phyloP scores from a whole-genome alignment of 2,888 invertebrate species.

The Acleris holmiana region DNA sequence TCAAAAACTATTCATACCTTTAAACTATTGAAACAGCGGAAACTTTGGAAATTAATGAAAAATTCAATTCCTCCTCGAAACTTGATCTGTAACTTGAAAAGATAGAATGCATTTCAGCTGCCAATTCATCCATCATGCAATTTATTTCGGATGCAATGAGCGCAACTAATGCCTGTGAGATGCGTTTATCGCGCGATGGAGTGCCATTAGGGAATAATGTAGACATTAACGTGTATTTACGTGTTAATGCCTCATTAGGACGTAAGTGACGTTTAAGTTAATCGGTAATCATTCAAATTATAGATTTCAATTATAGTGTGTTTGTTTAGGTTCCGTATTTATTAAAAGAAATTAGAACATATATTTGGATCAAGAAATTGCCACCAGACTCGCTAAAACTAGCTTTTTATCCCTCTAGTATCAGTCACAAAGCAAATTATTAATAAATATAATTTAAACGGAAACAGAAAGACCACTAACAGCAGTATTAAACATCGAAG shows the following conservation, averaged over 20 bases:
- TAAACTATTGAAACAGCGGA: conserved; percentile 28
- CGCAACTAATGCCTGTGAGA: conserved; percentile 52
- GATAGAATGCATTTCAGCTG: conserved; percentile 34
- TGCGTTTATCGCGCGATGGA: conserved; percentile 62
- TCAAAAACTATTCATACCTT: background rate
- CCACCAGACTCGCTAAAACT: too few relatives aligned
- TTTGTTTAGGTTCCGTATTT: background rate
- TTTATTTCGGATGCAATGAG: conserved; percentile 35
- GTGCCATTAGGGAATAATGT: conserved; percentile 72
- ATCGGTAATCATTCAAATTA: conserved; percentile 44
- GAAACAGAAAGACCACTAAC: too few relatives aligned
- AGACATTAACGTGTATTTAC: conserved; percentile 76
- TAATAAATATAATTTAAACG: too few relatives aligned
- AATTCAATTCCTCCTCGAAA: conserved; percentile 17
- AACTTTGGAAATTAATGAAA: conserved; percentile 29
- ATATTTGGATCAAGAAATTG: too few relatives aligned
- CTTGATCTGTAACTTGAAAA: conserved; percentile 22
- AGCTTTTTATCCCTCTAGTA: too few relatives aligned
- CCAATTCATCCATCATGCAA: conserved; percentile 33
- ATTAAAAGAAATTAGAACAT: too few relatives aligned
- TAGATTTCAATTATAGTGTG: conserved; percentile 3
- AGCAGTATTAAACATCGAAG: too few relatives aligned
- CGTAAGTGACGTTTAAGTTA: conserved; percentile 78
- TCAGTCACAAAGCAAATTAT: too few relatives aligned
- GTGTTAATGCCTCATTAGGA: conserved; percentile 77